Base-by-base conservation (phyloP, 2,888 invertebrate genomes). In the Dichetophora obliterata region DNA sequence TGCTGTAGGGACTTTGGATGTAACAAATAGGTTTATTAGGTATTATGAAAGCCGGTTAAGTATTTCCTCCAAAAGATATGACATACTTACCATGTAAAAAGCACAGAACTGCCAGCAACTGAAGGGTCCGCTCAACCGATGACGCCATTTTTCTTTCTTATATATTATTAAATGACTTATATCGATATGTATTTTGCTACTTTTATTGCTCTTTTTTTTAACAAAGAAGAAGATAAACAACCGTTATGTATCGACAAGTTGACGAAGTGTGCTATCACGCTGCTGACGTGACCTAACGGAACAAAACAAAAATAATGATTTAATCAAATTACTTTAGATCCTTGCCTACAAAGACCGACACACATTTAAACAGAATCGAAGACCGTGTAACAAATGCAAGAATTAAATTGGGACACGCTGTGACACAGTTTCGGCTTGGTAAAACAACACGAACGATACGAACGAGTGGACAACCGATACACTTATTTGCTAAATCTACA, bases 81-180 rank as follows among this genome's bases (percentile, higher is more conserved):
- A 3, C 24, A 16, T 0, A 70, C 54, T 57, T 54, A 70, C 70
- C 70, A 34, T 70, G 24, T 34, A 70, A 2, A 54, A 52, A 54
- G 34, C 50, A 34, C 19, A 70, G 54, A 16, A 70, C 52, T 19
- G 70, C 37, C 34, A 70, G 19, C 11, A 70, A 19, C 4, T 34
- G 19, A 31, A 27, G 5, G 9, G 19, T 37, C 54, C 70, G 27
- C 27, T 70, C 70, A 34, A 19, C 27, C 14, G 54, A 52, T 70
- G 70, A 54, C 70, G 54, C 34, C 70, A 70, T 70, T 54, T 22
- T 70, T 70, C 34, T 70, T 24, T 34, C n/a, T 66, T 22, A 11
- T 27, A 14, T 63, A 34, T 8, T 63, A 34, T 63, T 34, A 63
- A 27, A n/a, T 16, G 34, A 16, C 31, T 34, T 61, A 24, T 27